Evolutionary conservation across 1,140 invertebrate genomes (phyloP).

Genomic region (Neuroterus valhalla): DNA sequence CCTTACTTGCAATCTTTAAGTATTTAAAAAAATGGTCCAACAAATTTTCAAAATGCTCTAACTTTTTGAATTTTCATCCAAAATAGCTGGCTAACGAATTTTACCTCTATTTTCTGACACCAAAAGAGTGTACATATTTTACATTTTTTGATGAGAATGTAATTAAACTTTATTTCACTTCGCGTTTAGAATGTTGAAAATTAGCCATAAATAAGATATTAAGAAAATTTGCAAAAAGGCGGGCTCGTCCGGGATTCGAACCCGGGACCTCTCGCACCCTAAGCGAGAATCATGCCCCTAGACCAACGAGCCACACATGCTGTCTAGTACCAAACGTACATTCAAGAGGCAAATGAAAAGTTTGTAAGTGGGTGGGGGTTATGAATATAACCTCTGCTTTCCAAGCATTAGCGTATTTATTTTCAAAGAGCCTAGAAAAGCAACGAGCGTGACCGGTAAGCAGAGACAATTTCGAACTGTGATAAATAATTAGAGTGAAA

Average conservation of each 20-base stretch:
- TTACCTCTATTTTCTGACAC: too few relatives aligned
- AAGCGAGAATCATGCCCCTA: slow-evolving; percentile 89
- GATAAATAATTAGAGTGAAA: not conserved
- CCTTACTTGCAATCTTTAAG: too few relatives aligned
- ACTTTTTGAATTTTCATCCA: too few relatives aligned
- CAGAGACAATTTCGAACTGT: not conserved
- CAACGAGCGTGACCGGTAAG: slow-evolving; percentile 8
- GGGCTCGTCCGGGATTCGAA: slow-evolving; percentile 89
- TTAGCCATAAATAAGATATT: not conserved
- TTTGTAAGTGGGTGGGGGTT: slow-evolving; percentile 1
- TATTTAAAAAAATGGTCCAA: too few relatives aligned
- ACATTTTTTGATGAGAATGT: too few relatives aligned
- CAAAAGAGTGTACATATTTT: too few relatives aligned
- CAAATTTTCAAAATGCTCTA: too few relatives aligned
- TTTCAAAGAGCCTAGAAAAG: slow-evolving; percentile 10
- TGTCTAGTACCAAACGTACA: not conserved
- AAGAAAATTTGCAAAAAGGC: slow-evolving; percentile 30
- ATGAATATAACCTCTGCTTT: not conserved
- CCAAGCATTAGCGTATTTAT: not conserved
- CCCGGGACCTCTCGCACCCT: slow-evolving; percentile 89
- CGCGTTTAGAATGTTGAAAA: too few relatives aligned
- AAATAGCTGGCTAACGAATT: too few relatives aligned
- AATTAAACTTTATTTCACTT: too few relatives aligned
- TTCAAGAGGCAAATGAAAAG: not conserved
- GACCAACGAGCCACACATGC: slow-evolving; percentile 81